Evolutionary conservation across 2,113 vertebrate species (phyloP).

Genomic region (Pristiophorus japonicus): DNA sequence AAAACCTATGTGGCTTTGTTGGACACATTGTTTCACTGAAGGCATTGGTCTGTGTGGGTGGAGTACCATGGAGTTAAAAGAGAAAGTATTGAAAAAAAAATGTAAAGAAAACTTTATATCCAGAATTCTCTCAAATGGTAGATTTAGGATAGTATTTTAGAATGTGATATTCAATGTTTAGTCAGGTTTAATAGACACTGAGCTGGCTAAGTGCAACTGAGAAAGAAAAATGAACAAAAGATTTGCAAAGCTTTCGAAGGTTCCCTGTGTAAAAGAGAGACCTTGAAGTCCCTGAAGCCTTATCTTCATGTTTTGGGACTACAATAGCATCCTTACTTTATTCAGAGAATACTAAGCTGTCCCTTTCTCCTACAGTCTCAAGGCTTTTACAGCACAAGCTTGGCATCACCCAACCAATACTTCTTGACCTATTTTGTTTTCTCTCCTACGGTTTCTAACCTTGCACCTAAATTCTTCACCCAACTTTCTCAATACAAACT

Average conservation of each 20-base stretch:
- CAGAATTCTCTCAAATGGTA: neutral
- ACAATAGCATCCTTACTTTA: neutral
- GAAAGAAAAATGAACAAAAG: constrained; percentile 8
- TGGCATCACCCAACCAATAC: neutral
- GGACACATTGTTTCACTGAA: neutral
- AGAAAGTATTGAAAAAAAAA: neutral
- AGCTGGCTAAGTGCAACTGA: neutral
- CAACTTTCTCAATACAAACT: neutral
- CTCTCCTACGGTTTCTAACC: neutral
- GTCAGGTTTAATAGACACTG: neutral
- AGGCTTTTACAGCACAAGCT: neutral
- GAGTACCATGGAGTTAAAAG: neutral
- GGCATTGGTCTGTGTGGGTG: neutral
- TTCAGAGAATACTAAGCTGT: neutral
- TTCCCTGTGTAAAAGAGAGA: neutral
- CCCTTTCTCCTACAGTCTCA: neutral
- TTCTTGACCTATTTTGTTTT: neutral
- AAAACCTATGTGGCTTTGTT: neutral
- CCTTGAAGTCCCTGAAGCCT: constrained; percentile 11
- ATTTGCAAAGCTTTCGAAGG: neutral
- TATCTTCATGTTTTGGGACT: neutral
- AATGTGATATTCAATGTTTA: neutral
- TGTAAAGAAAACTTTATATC: too few species aligned
- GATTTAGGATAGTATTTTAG: neutral
- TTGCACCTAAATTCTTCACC: neutral